Conservation (phyloP, 1,140 invertebrate genomes). For the Helicoverpa zea region DNA sequence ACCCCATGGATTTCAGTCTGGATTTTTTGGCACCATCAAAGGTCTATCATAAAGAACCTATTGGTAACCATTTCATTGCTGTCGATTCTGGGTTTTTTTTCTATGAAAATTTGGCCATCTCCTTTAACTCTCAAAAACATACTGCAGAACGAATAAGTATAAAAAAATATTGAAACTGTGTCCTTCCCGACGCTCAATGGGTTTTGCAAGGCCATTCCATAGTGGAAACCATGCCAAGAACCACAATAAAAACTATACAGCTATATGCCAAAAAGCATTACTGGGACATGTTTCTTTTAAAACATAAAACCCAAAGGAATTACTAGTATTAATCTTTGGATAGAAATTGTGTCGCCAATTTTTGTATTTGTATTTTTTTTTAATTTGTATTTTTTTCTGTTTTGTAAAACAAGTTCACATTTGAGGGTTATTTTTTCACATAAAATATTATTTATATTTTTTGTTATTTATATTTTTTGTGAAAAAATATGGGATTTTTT, state of each 20-base stretch:
- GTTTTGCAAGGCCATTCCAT: background rate
- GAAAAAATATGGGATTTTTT: too few relatives aligned
- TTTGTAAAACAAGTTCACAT: too few relatives aligned
- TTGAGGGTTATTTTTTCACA: too few relatives aligned
- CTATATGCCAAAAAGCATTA: slow-evolving; percentile 30
- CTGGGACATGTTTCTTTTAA: slow-evolving; percentile 14
- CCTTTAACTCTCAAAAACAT: background rate
- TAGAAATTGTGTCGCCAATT: background rate
- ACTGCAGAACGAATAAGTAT: background rate
- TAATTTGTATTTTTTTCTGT: background rate
- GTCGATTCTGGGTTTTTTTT: too few relatives aligned
- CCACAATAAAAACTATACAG: slow-evolving; percentile 36
- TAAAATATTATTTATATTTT: too few relatives aligned
- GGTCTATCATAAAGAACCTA: too few relatives aligned
- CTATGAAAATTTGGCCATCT: too few relatives aligned
- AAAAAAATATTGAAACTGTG: background rate
- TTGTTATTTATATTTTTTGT: too few relatives aligned
- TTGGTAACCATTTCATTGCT: too few relatives aligned
- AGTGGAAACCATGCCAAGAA: slow-evolving; percentile 6
- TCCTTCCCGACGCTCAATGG: slow-evolving; percentile 12
- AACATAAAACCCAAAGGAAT: slow-evolving; percentile 10
- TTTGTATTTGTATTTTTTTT: background rate
- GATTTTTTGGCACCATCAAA: too few relatives aligned
- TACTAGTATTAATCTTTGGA: background rate
- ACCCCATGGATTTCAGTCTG: too few relatives aligned